These are phyloP conservation scores for Xiphydria camelus DNA, from an alignment of 2,888 invertebrate genomes.

Conservation along the genomic window DNA sequence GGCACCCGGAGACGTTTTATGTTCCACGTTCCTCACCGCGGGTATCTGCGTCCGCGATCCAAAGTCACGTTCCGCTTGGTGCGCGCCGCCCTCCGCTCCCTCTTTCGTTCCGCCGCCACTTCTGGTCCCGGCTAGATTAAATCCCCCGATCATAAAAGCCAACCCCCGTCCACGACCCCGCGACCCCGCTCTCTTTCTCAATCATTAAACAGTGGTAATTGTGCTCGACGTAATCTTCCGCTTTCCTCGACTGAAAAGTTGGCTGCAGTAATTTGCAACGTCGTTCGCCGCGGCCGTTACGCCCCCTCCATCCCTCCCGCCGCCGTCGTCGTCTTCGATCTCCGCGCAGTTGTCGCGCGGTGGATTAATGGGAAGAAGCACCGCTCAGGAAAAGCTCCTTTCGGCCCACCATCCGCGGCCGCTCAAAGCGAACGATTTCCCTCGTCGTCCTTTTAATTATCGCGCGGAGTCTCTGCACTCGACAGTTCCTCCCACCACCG, in stretches of 20 bases:
- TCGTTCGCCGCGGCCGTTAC: too few species aligned
- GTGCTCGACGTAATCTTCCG: conserved; percentile 43
- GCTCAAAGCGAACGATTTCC: too few species aligned
- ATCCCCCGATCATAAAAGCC: conserved; percentile 36
- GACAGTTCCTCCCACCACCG: too few species aligned
- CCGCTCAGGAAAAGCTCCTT: too few species aligned
- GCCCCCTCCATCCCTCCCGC: too few species aligned
- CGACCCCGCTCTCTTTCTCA: conserved; percentile 14
- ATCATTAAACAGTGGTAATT: conserved; percentile 36
- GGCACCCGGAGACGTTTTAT: conserved; percentile 17
- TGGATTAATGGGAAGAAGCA: too few species aligned
- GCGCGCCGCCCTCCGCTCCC: conserved; percentile 17
- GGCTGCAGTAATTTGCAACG: background rate
- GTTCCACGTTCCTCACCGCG: conserved; percentile 15
- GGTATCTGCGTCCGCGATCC: conserved; percentile 25
- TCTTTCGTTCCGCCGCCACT: conserved; percentile 16
- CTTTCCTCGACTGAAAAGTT: conserved; percentile 4
- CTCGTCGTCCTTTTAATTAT: too few species aligned
- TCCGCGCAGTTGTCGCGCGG: too few species aligned
- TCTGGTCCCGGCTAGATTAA: conserved; percentile 25
- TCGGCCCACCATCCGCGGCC: too few species aligned
- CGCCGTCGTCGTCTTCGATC: too few species aligned
- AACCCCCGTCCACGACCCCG: conserved; percentile 1
- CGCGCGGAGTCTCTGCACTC: too few species aligned
- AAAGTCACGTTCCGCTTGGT: conserved; percentile 25